Percentiles rank a stretch among this genome's conserved stretches.
phyloP scores from a whole-genome alignment of 2,797 vertebrate species.

The Taenioides sp. region DNA sequence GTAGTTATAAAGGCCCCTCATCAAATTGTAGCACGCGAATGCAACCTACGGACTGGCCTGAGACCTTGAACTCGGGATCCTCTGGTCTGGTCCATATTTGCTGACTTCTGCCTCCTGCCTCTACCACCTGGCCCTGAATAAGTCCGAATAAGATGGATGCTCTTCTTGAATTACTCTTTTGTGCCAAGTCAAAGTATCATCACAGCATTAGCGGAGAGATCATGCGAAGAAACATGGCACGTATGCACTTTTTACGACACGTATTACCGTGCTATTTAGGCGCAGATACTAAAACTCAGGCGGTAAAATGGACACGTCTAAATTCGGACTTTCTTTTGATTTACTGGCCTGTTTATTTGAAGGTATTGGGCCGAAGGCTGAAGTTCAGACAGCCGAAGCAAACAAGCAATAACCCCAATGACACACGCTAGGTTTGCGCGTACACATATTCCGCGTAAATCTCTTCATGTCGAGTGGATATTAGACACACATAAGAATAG shows the following conservation, averaged over 20 bases:
- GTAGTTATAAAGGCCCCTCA: too few relatives aligned
- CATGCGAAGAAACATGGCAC: slow-evolving; percentile 34
- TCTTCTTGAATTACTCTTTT: not conserved
- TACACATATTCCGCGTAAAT: not conserved
- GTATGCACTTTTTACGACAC: slow-evolving; percentile 44
- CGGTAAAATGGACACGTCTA: slow-evolving; percentile 24
- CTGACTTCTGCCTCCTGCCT: not conserved
- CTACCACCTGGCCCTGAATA: not conserved
- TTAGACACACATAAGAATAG: slow-evolving; percentile 4
- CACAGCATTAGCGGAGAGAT: slow-evolving; percentile 50
- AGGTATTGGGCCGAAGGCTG: slow-evolving; percentile 21
- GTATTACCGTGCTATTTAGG: slow-evolving; percentile 41
- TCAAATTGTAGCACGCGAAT: too few relatives aligned
- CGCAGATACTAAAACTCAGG: slow-evolving; percentile 25
- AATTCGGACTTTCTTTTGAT: slow-evolving; percentile 35
- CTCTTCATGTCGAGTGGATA: not conserved
- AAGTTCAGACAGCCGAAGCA: slow-evolving; percentile 6
- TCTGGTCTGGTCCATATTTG: not conserved
- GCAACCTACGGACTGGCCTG: not conserved
- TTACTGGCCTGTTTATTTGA: slow-evolving; percentile 14
- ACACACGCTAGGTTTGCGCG: not conserved
- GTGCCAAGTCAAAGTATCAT: not conserved
- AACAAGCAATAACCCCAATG: not conserved
- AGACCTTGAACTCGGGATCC: not conserved
- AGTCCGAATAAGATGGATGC: not conserved